Conservation (phyloP, 1,140 invertebrate genomes). For the Plutomurus gul region DNA sequence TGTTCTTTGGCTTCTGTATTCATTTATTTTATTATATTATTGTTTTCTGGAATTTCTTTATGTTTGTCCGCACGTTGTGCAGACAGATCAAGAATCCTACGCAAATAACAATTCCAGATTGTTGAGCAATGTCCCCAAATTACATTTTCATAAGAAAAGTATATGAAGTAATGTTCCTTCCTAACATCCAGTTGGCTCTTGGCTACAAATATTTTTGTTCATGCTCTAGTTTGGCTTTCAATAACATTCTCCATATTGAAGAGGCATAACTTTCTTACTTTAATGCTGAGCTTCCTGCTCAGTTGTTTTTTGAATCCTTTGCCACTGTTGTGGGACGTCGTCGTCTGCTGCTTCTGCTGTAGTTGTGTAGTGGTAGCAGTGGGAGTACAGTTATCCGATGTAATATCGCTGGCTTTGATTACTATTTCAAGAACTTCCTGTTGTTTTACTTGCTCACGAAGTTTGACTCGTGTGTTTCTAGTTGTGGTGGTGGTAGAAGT, state of each 20-base stretch:
- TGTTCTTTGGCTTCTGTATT: too few relatives aligned
- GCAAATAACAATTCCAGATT: too few relatives aligned
- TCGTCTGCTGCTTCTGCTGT: background rate
- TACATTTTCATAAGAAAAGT: too few relatives aligned
- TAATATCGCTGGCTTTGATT: constrained; percentile 1
- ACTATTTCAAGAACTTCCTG: constrained; percentile 12
- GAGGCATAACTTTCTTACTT: background rate
- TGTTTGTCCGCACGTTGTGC: too few relatives aligned
- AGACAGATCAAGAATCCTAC: too few relatives aligned
- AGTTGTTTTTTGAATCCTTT: constrained; percentile 1
- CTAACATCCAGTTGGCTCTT: too few relatives aligned
- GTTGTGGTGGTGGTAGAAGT: background rate
- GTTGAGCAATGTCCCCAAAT: too few relatives aligned
- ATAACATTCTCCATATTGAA: background rate
- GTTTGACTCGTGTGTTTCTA: constrained; percentile 11
- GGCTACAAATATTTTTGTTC: too few relatives aligned
- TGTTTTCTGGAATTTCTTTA: too few relatives aligned
- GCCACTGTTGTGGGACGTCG: background rate
- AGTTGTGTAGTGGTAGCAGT: background rate
- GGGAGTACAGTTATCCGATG: background rate
- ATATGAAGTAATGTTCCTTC: too few relatives aligned
- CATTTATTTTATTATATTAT: too few relatives aligned
- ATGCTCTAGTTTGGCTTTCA: background rate
- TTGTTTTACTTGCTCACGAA: background rate
- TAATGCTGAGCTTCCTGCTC: constrained; percentile 1